These are phyloP conservation scores for Minunthozetes semirufus DNA, from an alignment of 2,888 invertebrate species.

Conservation along the genomic window DNA sequence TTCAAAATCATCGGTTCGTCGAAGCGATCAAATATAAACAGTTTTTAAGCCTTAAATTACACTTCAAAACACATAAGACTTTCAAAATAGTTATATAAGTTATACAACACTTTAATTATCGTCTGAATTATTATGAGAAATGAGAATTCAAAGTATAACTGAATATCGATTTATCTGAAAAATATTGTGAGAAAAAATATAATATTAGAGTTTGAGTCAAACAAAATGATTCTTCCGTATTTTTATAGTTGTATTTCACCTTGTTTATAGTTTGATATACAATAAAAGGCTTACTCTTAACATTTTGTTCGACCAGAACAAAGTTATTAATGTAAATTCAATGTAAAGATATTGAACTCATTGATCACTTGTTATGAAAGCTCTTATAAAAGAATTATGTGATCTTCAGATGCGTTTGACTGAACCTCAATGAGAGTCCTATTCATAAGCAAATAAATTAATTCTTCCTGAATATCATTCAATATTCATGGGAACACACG, in stretches of 20 bases:
- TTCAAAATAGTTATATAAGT: not conserved
- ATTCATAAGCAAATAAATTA: too few species aligned
- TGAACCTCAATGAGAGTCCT: too few species aligned
- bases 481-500: too few species aligned
- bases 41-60: not conserved
- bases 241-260: not conserved
- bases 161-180: too few species aligned
- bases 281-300: too few species aligned
- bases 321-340: not conserved
- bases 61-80: not conserved
- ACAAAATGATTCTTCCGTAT: constrained; percentile 4
- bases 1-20: not conserved
- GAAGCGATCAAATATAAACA: not conserved
- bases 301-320: not conserved
- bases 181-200: not conserved
- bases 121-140: too few species aligned
- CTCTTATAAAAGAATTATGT: not conserved
- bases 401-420: too few species aligned
- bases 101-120: not conserved
- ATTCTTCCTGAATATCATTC: too few species aligned
- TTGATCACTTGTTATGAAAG: not conserved
- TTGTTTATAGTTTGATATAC: too few species aligned
- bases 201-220: not conserved
- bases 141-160: too few species aligned
- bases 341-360: constrained; percentile 5